Conservation (phyloP, 1,140 invertebrate species). For the Drosophila ananassae region DNA sequence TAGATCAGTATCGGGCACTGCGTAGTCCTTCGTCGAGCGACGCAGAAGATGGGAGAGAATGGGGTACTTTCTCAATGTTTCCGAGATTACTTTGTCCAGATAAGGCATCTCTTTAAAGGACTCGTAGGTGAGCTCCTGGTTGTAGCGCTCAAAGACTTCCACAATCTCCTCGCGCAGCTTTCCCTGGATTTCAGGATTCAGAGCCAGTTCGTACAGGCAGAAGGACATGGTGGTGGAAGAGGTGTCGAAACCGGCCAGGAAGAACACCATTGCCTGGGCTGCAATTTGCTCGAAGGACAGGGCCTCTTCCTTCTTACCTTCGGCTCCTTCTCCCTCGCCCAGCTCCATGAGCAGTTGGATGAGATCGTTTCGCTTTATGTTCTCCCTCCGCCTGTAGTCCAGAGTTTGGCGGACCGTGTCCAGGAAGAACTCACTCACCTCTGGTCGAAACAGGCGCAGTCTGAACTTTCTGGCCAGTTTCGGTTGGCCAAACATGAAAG, state of each 20-base stretch:
- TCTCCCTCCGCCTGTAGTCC: constrained; percentile 54
- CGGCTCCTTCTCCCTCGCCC: constrained; percentile 72
- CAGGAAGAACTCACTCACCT: constrained; percentile 84
- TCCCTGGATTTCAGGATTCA: constrained; percentile 87
- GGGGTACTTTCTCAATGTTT: constrained; percentile 85
- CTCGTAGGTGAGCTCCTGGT: constrained; percentile 86
- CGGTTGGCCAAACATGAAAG: constrained; percentile 52
- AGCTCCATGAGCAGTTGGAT: constrained; percentile 86
- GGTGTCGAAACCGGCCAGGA: constrained; percentile 89
- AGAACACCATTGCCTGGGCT: constrained; percentile 83
- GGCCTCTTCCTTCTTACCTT: constrained; percentile 49
- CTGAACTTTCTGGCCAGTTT: constrained; percentile 24
- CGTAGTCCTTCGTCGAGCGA: constrained; percentile 62
- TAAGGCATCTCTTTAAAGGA: constrained; percentile 85
- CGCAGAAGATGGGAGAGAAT: constrained; percentile 64
- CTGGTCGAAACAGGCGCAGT: constrained; percentile 69
- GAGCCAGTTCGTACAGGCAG: constrained; percentile 86
- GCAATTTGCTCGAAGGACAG: constrained; percentile 73
- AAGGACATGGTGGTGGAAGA: constrained; percentile 86
- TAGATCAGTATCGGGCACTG: constrained; percentile 46
- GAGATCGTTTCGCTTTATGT: constrained; percentile 60
- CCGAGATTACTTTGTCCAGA: constrained; percentile 84
- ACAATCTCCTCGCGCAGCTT: constrained; percentile 86
- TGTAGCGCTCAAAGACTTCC: constrained; percentile 79
- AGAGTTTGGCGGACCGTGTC: constrained; percentile 59